phyloP scores from a whole-genome alignment of 2,888 invertebrate species.

The Stenolophus ochropezus region DNA sequence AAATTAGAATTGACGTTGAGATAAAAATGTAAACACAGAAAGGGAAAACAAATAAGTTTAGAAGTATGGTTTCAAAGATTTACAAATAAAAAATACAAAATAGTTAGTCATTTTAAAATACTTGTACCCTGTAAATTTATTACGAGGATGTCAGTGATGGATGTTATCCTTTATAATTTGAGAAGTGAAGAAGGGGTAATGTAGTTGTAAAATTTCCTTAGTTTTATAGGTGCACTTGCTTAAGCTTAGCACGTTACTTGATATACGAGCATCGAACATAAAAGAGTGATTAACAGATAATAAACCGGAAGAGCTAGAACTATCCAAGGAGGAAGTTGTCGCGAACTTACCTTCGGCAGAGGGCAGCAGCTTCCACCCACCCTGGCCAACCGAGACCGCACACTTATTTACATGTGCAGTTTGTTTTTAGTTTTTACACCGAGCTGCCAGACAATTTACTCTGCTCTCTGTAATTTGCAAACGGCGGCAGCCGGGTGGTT shows the following conservation, averaged over 20 bases:
- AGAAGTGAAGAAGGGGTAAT: not conserved
- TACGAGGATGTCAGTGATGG: too few species aligned
- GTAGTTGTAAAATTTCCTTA: not conserved
- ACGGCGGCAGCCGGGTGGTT: conserved; percentile 39
- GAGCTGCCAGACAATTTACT: conserved; percentile 51
- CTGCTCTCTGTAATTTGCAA: conserved; percentile 55
- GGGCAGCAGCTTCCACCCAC: not conserved
- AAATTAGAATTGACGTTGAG: too few species aligned
- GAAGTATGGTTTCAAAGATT: too few species aligned
- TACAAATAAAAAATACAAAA: too few species aligned
- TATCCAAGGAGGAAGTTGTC: not conserved
- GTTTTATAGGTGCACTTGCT: not conserved
- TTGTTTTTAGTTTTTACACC: conserved; percentile 35
- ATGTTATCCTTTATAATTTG: not conserved
- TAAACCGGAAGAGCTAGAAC: not conserved
- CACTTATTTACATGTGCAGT: conserved; percentile 38
- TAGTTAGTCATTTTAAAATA: too few species aligned
- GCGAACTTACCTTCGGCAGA: not conserved
- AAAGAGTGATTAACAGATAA: not conserved
- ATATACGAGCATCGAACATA: not conserved
- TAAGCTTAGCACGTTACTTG: not conserved
- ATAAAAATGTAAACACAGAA: too few species aligned
- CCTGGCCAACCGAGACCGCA: not conserved
- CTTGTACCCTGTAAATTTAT: too few species aligned
- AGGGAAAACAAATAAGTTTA: too few species aligned